A percentile compares a stretch with the other conserved stretches of the same genome.
Conservation (phyloP, 2,113 vertebrate genomes). For the Bubalus kerabau region DNA sequence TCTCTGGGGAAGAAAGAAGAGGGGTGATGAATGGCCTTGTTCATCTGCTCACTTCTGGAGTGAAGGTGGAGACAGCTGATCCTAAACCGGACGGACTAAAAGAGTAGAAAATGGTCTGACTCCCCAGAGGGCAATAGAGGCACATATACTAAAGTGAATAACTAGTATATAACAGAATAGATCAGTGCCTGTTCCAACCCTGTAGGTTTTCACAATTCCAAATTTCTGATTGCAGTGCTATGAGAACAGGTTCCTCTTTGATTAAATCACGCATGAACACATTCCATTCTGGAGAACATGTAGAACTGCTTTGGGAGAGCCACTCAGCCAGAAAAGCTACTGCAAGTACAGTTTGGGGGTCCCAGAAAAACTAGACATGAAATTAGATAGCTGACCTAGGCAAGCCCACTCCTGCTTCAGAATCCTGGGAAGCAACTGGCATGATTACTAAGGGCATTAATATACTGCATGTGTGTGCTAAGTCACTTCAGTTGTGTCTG, state of each 20-base stretch:
- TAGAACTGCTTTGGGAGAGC: neutral
- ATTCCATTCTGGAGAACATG: neutral
- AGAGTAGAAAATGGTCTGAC: neutral
- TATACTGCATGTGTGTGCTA: neutral
- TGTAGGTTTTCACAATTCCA: neutral
- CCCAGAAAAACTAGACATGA: neutral
- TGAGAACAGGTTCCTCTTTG: neutral
- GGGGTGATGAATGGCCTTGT: neutral
- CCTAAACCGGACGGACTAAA: neutral
- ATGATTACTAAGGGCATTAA: neutral
- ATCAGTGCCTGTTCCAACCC: neutral
- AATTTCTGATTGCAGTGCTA: neutral
- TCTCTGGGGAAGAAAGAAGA: neutral
- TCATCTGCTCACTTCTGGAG: neutral
- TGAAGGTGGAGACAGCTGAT: neutral
- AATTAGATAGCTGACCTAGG: neutral
- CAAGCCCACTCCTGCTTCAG: neutral
- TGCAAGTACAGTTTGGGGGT: neutral
- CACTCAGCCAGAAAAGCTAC: neutral
- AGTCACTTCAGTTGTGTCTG: neutral
- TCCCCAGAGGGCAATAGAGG: neutral
- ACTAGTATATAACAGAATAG: neutral
- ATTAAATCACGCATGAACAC: neutral
- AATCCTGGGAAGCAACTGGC: neutral
- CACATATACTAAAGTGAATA: neutral